Evolutionary conservation across 1,140 invertebrate species (phyloP).

Genomic region (Trypoxylus dichotomus): DNA sequence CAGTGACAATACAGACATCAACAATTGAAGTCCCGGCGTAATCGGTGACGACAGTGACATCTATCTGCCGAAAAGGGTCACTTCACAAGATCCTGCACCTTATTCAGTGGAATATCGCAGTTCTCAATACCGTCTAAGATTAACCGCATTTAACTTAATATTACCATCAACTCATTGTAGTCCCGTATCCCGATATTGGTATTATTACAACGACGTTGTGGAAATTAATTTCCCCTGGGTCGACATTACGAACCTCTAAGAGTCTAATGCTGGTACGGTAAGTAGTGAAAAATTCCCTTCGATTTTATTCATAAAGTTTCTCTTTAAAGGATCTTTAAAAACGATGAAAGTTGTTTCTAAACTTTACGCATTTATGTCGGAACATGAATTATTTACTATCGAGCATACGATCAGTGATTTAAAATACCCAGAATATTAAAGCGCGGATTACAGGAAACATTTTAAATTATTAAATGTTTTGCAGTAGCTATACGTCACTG

Average conservation of each 20-base stretch:
- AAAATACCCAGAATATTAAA: too few relatives aligned
- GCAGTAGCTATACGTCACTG: too few relatives aligned
- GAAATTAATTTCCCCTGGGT: constrained; percentile 17
- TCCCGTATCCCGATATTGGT: neutral
- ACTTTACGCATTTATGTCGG: neutral
- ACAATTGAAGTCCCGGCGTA: constrained; percentile 51
- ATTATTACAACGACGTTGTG: neutral
- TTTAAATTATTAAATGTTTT: too few relatives aligned
- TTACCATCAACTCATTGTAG: constrained; percentile 21
- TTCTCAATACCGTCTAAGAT: neutral
- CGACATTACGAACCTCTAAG: neutral
- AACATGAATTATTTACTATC: too few relatives aligned
- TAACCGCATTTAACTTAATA: constrained; percentile 19
- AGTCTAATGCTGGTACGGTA: neutral
- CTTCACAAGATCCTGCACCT: constrained; percentile 11
- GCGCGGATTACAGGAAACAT: too few relatives aligned
- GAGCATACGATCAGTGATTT: too few relatives aligned
- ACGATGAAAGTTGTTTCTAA: neutral
- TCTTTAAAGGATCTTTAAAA: neutral
- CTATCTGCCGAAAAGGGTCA: constrained; percentile 32
- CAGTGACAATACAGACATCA: constrained; percentile 41
- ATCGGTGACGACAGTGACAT: constrained; percentile 47
- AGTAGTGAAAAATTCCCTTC: constrained; percentile 6
- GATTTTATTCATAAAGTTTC: neutral
- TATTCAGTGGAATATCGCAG: neutral